A percentile compares a stretch with the other conserved stretches of the same genome.
Evolutionary conservation across 2,113 vertebrate species (phyloP).

Genomic region (Heterochromis multidens): DNA sequence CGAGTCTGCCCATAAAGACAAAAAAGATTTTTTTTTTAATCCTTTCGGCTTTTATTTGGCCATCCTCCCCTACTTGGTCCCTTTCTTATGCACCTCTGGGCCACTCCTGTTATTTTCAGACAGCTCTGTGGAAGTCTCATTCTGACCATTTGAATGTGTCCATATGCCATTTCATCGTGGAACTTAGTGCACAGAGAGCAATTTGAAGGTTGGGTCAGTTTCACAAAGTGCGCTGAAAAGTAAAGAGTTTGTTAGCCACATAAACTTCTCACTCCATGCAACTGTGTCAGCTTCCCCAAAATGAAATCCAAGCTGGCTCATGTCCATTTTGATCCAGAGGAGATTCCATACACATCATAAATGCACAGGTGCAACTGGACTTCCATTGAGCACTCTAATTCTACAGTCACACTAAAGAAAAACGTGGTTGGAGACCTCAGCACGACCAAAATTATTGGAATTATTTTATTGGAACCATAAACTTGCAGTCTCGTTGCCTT

Average conservation of each 20-base stretch:
- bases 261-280: neutral
- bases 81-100: neutral
- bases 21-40: neutral
- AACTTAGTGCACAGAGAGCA: neutral
- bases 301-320: neutral
- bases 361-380: neutral
- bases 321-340: fast-evolving
- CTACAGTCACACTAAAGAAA: neutral
- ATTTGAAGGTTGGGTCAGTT: neutral
- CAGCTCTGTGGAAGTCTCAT: neutral
- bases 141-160: neutral
- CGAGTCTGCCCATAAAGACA: neutral
- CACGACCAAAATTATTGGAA: neutral
- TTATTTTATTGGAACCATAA: neutral
- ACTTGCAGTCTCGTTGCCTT: neutral
- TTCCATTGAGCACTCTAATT: neutral
- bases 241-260: neutral
- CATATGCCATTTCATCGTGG: neutral
- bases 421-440: neutral
- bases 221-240: neutral
- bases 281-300: neutral
- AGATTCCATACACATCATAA: neutral
- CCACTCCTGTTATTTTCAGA: too few species aligned
- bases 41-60: neutral
- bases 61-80: neutral